Base-by-base conservation (phyloP, 2,888 invertebrate genomes). In the Drosophila anomalata region DNA sequence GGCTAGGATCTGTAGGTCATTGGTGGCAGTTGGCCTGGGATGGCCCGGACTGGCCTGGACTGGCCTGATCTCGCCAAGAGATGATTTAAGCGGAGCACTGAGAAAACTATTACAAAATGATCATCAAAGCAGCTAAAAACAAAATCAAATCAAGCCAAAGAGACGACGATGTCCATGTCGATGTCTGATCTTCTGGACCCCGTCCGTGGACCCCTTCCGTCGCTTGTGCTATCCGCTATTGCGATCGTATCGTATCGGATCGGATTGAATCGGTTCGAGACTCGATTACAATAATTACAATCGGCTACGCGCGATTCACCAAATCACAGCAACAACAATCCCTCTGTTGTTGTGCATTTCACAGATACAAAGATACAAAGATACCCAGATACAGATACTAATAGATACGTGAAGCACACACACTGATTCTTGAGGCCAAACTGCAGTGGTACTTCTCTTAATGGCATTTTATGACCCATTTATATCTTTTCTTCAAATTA, bases 251-350 rank as follows among this genome's bases (percentile, higher is more conserved):
- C 86, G 86, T 83, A 86, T 86, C 87, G 22, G 82, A 17, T 17
- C 17, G 86, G 82, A 83, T 83, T 80, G 86, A 77, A 86, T 86
- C 87, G 84, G 86, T 83, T 83, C 86, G 87, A 83, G 89, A 86
- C 78, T 89, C 89, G 89, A 89, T 89, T 90, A 89, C 89, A 90
- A 89, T 90, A 89, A 90, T 89, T 90, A 90, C 87, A 85, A 89
- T 90, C 89, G 76, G 89, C 89, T 89, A 90, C 87, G 89, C 89
- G 90, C 86, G 83, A 84, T 85, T 79, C 82, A 82, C 78, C 79
- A 84, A 87, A 87, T 77, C 76, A 77, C 75, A 79, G 68, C 69
- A 80, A 29, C 51, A 57, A 56, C 41, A 48, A 26, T 46, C 44
- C 44, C 29, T 20, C 22, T 44, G 44, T 44, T 44, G 44, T 22